These are phyloP conservation scores for Spea multiplicata DNA, from an alignment of 2,113 vertebrate genomes.

Conservation along the genomic window DNA sequence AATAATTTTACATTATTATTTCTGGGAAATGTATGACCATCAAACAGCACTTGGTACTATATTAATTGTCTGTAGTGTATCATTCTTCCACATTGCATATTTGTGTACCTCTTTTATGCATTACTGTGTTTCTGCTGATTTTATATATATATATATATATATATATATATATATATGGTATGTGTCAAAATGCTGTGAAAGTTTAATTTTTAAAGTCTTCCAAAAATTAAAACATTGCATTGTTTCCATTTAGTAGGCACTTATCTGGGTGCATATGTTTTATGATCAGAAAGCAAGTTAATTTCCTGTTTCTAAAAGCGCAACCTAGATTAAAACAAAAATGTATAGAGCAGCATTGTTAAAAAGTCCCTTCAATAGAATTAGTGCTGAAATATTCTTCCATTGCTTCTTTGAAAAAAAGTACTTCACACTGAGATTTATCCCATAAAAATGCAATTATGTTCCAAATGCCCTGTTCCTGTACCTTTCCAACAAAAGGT, in stretches of 20 bases:
- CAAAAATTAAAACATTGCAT: too few relatives aligned
- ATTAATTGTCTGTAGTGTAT: too few relatives aligned
- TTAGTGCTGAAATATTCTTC: constrained; percentile 28
- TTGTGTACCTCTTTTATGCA: too few relatives aligned
- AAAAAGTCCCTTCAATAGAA: constrained; percentile 17
- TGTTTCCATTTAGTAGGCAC: neutral
- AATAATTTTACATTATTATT: too few relatives aligned
- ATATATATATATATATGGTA: neutral
- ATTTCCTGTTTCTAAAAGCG: neutral
- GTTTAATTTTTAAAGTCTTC: too few relatives aligned
- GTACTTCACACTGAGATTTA: constrained; percentile 20
- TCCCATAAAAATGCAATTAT: constrained; percentile 32
- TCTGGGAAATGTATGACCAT: too few relatives aligned
- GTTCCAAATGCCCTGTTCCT: constrained; percentile 30
- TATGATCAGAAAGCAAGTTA: neutral
- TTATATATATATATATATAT: neutral
- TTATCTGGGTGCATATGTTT: neutral
- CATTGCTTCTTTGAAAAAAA: constrained; percentile 18
- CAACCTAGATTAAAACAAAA: constrained; percentile 1
- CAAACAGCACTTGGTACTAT: too few relatives aligned
- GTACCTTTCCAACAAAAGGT: constrained; percentile 19
- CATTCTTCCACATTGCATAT: too few relatives aligned
- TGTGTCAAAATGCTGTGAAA: neutral
- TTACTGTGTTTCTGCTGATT: too few relatives aligned
- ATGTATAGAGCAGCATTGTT: constrained; percentile 12